Base-by-base conservation (phyloP, 2,113 vertebrate genomes). In the Odocoileus hemionus region DNA sequence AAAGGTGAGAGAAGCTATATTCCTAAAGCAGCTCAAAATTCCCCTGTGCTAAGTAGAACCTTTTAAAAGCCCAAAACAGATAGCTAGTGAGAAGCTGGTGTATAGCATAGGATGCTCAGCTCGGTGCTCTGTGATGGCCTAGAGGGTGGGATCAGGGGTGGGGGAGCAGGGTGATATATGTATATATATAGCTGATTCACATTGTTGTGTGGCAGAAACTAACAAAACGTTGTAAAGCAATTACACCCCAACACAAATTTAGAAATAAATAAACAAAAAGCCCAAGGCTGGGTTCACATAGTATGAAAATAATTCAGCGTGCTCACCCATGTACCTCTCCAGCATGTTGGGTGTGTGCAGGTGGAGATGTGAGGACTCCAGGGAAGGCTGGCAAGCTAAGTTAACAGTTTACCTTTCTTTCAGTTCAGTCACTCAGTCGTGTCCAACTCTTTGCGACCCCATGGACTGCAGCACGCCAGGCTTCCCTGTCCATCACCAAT, bases 301-400 rank as follows among this genome's bases (percentile, higher is more conserved):
- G 47, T 10, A 30, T 30, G 61, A 60, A 11, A 74, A 61, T 45
- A 28, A n/a, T 43, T 16, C 61, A 23, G 4, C 4, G 54, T 16
- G 25, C 4, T 7, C 70, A 39, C 7, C 30, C 58, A n/a, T 28
- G 26, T 47, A 13, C 23, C 36, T 30, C 52, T 19, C 45, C 21
- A 26, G 3, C 10, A 6, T 13, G 15, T 8, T 47, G 54, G 4
- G 16, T 19, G 23, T 52, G n/a, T 1, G 1, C 8, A 50, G 43
- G 12, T 58, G 12, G 50, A 57, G 39, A 52, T 16, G 21, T 45
- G 28, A 96, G 45, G 12, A 3, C 19, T 28, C 1, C 16, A 26
- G 61, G 45, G 58, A 93, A 61, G 28, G 7, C 30, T 54, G 11
- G 21, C 39, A 89, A 76, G 54, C 54, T 67, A 45, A 74, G 43